Conservation (phyloP, 2,113 vertebrate species). For the Halichoerus grypus region DNA sequence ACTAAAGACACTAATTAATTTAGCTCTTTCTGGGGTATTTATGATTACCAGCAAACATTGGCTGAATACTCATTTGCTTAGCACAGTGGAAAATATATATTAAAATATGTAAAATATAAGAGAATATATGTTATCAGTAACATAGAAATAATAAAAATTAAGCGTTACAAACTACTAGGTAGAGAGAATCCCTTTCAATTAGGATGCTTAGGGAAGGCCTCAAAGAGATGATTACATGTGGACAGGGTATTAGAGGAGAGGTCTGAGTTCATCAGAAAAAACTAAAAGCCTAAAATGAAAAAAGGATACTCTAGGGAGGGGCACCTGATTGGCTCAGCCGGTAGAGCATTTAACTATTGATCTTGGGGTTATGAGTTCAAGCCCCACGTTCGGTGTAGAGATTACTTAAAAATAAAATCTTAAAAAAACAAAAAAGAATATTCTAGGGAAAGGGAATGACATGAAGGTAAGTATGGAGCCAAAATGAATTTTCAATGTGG, state of each 20-base stretch:
- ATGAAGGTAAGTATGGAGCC: neutral
- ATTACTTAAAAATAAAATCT: neutral
- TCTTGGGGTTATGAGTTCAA: neutral
- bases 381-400: neutral
- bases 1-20: constrained; percentile 37
- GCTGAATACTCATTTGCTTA: neutral
- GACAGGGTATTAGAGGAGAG: neutral
- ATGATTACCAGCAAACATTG: constrained; percentile 17
- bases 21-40: neutral
- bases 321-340: neutral
- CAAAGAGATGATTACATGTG: neutral
- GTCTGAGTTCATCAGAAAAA: constrained; percentile 36
- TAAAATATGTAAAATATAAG: constrained; percentile 28
- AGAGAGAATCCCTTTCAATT: constrained; percentile 11
- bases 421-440: neutral
- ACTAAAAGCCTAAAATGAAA: neutral
- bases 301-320: neutral
- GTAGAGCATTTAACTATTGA: neutral
- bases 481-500: neutral
- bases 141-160: constrained; percentile 26
- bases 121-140: neutral
- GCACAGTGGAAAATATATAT: neutral
- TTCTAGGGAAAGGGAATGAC: constrained; percentile 12
- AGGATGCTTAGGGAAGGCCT: neutral
- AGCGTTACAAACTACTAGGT: constrained; percentile 8